Conservation (phyloP, 2,797 vertebrate species). For the Hapalemur alaotrensis region DNA sequence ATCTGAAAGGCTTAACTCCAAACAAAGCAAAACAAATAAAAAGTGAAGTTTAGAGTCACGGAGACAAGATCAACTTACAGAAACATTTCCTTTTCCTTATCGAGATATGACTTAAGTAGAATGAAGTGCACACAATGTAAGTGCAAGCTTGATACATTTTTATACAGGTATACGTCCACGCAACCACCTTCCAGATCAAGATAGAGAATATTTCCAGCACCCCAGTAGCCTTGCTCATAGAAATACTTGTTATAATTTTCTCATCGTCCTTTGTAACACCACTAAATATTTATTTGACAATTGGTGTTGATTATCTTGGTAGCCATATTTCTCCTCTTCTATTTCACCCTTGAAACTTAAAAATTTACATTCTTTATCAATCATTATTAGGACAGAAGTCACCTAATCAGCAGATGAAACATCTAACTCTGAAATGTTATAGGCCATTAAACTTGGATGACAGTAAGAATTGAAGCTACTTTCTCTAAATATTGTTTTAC, state of each 20-base stretch:
- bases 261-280: neutral
- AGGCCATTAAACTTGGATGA: neutral
- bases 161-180: neutral
- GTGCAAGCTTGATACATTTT: neutral
- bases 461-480: neutral
- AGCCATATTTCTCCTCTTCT: neutral
- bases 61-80: neutral
- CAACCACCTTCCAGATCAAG: neutral
- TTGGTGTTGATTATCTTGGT: neutral
- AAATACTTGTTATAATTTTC: neutral
- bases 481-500: neutral
- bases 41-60: neutral
- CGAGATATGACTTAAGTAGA: neutral
- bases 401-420: neutral
- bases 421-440: neutral
- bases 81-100: neutral
- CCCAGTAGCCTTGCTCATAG: neutral
- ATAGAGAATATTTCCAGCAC: neutral
- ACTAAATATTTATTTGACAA: neutral
- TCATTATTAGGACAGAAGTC: neutral
- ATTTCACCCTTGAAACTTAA: neutral
- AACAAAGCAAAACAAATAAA: neutral
- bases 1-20: neutral
- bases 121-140: neutral
- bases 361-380: neutral